Conservation (phyloP, 2,113 vertebrate species). For the Poeciliopsis retropinna region DNA sequence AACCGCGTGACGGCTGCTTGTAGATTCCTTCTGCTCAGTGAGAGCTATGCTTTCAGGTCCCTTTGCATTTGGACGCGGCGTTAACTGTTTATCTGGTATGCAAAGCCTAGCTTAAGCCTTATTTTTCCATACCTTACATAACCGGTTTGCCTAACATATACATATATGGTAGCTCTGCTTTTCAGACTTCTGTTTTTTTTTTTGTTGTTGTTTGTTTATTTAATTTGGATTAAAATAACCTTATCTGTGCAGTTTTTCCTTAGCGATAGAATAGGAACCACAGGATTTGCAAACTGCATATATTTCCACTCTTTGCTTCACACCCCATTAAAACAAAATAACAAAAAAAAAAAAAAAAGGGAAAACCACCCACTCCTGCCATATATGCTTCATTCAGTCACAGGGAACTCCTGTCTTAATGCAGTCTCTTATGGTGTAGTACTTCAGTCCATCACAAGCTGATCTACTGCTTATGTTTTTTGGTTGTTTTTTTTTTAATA, state of each 20-base stretch:
- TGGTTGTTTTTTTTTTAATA: not conserved
- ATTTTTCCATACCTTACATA: too few relatives aligned
- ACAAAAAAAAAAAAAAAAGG: not conserved
- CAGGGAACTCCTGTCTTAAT: not conserved
- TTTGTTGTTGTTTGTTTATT: too few relatives aligned
- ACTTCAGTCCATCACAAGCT: not conserved
- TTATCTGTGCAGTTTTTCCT: not conserved
- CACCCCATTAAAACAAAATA: not conserved
- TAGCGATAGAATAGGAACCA: not conserved
- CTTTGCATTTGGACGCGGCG: too few relatives aligned
- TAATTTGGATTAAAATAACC: not conserved
- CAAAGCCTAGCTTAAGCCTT: too few relatives aligned
- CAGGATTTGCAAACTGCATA: not conserved
- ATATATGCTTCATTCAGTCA: not conserved
- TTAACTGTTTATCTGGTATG: too few relatives aligned
- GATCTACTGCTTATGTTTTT: not conserved
- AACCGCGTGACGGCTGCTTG: too few relatives aligned
- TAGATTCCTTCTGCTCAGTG: too few relatives aligned
- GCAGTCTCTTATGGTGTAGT: not conserved
- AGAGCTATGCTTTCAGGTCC: too few relatives aligned
- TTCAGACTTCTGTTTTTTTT: too few relatives aligned
- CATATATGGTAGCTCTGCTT: not conserved
- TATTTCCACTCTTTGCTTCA: not conserved
- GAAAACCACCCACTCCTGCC: not conserved
- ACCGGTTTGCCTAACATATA: not conserved